Percentiles rank a stretch among this genome's conserved stretches.
phyloP scores from a whole-genome alignment of 1,140 invertebrate species.

The Calliphora vicina region DNA sequence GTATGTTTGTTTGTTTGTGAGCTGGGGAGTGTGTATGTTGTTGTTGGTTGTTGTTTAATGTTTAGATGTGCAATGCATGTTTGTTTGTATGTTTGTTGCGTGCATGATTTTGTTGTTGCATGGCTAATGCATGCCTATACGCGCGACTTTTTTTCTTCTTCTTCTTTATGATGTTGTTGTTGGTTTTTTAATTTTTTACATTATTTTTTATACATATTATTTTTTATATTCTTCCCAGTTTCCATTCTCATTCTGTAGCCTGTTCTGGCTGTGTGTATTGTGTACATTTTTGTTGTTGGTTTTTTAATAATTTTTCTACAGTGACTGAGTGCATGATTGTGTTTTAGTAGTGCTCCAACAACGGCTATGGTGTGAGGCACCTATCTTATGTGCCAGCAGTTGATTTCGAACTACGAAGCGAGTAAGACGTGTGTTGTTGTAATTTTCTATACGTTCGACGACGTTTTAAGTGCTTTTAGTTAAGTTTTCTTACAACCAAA shows the following conservation, averaged over 20 bases:
- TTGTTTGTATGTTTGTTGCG: slow-evolving; percentile 19
- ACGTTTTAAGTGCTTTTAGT: slow-evolving; percentile 57
- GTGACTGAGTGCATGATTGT: background rate
- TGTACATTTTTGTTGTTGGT: slow-evolving; percentile 24
- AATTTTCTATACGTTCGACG: slow-evolving; percentile 32
- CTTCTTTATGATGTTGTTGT: background rate
- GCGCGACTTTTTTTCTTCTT: background rate
- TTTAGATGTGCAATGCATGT: background rate
- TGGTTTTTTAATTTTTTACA: background rate
- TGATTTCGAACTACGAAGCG: slow-evolving; percentile 58
- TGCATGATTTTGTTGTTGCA: slow-evolving; percentile 31
- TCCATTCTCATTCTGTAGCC: slow-evolving; percentile 31
- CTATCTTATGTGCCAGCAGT: slow-evolving; percentile 43
- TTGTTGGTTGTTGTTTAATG: too few species aligned
- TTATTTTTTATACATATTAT: slow-evolving; percentile 17
- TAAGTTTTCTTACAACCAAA: background rate
- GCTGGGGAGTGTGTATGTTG: background rate
- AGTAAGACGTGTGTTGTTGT: slow-evolving; percentile 59
- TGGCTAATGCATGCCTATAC: slow-evolving; percentile 19
- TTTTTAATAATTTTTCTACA: slow-evolving; percentile 7
- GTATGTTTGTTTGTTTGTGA: background rate
- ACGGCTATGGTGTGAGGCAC: slow-evolving; percentile 32
- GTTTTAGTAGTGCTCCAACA: slow-evolving; percentile 18
- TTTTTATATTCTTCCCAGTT: slow-evolving; percentile 7
- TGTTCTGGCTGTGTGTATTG: background rate